phyloP scores from a whole-genome alignment of 1,140 invertebrate genomes.

The Euwallacea similis region DNA sequence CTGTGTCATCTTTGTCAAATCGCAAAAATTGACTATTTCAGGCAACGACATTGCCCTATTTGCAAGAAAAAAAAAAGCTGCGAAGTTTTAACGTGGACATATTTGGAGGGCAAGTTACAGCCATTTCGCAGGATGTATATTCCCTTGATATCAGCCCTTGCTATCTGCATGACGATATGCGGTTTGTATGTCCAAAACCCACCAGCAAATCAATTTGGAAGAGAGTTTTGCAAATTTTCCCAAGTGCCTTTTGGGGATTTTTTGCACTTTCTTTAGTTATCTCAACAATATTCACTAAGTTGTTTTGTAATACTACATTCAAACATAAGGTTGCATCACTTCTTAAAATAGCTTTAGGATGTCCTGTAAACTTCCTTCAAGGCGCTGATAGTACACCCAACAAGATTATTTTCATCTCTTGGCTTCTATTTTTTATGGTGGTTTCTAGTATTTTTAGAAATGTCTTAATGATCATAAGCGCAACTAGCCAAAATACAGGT shows the following conservation, averaged over 20 bases:
- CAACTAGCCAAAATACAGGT: neutral
- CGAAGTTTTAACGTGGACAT: neutral
- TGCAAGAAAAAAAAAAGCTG: neutral
- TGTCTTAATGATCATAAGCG: slow-evolving; percentile 3
- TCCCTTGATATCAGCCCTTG: neutral
- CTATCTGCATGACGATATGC: slow-evolving; percentile 6
- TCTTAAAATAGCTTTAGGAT: too few species aligned
- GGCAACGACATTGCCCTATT: slow-evolving; percentile 5
- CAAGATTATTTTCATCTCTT: neutral
- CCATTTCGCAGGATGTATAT: neutral
- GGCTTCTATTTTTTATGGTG: slow-evolving; percentile 10
- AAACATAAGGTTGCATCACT: too few species aligned
- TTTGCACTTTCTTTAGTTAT: neutral
- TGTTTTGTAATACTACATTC: slow-evolving; percentile 1
- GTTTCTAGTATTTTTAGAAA: slow-evolving; percentile 13
- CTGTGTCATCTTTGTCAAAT: neutral
- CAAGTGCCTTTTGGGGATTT: neutral
- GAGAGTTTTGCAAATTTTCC: slow-evolving; percentile 5
- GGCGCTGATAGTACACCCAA: too few species aligned
- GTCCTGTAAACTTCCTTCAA: too few species aligned
- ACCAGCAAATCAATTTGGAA: neutral
- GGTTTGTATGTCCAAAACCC: slow-evolving; percentile 8
- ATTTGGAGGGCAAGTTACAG: slow-evolving; percentile 14
- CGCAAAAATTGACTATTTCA: neutral
- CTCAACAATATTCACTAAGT: neutral